phyloP scores from a whole-genome alignment of 1,140 invertebrate genomes.

The Spodoptera litura region DNA sequence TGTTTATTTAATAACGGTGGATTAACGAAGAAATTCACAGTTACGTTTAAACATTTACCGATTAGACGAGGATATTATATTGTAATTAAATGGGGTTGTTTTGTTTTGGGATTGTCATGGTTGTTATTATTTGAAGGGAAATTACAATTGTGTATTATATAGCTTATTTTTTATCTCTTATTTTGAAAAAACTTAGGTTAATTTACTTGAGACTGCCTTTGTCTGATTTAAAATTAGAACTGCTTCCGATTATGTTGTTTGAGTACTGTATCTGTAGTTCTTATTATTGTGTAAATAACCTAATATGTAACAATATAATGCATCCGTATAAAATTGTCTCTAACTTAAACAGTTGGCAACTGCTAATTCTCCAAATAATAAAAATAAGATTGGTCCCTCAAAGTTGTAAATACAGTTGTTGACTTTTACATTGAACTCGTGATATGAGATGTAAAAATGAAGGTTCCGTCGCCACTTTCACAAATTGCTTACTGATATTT shows the following conservation, averaged over 20 bases:
- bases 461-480: constrained; percentile 17
- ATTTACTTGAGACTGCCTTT: no score
- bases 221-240: no score
- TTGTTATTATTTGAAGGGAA: background rate
- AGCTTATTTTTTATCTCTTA: background rate
- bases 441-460: constrained; percentile 18
- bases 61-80: background rate
- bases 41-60: constrained; percentile 13
- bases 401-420: background rate
- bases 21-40: constrained; percentile 44
- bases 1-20: constrained; percentile 23
- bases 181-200: no score
- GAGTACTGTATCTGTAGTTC: no score
- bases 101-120: background rate
- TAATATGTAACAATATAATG: no score
- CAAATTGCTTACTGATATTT: constrained; percentile 19
- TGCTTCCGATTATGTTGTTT: no score
- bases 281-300: no score
- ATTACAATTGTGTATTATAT: background rate
- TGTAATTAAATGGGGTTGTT: background rate
- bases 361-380: no score
- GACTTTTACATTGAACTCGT: background rate
- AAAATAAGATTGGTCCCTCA: no score
- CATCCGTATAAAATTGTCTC: no score
- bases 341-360: no score